These are phyloP conservation scores for Polietes domitor DNA, from an alignment of 2,888 invertebrate species.

Conservation along the genomic window DNA sequence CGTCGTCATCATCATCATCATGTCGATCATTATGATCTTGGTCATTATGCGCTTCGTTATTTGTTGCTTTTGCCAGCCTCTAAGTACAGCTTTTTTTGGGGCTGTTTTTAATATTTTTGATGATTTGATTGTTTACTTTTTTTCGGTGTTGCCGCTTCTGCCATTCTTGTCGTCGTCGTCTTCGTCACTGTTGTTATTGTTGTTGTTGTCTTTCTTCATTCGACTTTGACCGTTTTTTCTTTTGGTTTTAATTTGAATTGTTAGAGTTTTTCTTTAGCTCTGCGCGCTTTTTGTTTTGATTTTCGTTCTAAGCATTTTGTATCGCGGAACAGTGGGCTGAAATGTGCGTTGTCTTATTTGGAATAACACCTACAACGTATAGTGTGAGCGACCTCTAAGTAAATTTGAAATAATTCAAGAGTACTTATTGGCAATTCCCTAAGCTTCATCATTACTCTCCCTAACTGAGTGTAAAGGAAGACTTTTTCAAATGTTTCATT, in stretches of 20 bases:
- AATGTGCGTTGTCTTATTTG: too few relatives aligned
- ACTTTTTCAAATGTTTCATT: too few relatives aligned
- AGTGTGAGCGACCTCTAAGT: too few relatives aligned
- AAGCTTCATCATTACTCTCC: too few relatives aligned
- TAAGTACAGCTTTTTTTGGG: slow-evolving; percentile 57
- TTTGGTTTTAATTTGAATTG: slow-evolving; percentile 22
- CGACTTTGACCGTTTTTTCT: slow-evolving; percentile 62
- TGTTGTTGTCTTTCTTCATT: slow-evolving; percentile 39
- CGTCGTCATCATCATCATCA: slow-evolving; percentile 9
- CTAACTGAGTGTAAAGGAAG: too few relatives aligned
- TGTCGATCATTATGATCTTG: neutral
- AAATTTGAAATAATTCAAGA: too few relatives aligned
- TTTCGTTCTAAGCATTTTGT: slow-evolving; percentile 30
- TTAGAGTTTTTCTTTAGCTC: neutral
- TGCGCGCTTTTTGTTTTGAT: slow-evolving; percentile 3
- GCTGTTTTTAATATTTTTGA: slow-evolving; percentile 58
- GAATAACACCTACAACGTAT: too few relatives aligned
- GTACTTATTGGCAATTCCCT: too few relatives aligned
- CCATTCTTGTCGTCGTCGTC: neutral
- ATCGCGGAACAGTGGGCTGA: neutral
- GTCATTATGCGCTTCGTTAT: slow-evolving; percentile 18
- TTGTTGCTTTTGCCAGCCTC: slow-evolving; percentile 2
- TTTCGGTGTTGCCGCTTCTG: slow-evolving; percentile 28
- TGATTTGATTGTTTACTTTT: slow-evolving; percentile 67
- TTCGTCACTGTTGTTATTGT: neutral